Base-by-base conservation (phyloP, 2,113 vertebrate genomes). In the Mesitornis unicolor region DNA sequence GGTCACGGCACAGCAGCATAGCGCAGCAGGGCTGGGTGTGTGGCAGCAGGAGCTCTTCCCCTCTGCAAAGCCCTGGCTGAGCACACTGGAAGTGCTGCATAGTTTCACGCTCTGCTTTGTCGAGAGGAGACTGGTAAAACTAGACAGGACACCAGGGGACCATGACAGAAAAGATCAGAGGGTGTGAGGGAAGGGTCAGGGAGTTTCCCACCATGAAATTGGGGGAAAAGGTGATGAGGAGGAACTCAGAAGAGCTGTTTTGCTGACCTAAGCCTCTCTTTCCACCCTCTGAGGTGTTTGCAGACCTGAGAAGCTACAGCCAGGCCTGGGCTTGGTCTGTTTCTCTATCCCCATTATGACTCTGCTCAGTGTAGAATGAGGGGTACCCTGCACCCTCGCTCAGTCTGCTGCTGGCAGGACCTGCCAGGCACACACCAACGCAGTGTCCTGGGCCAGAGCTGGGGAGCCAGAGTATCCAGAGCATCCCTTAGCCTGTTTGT, bases 361-460 rank as follows among this genome's bases (percentile, higher is more conserved):
- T 48, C n/a, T 74, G 45, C 20, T 40, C 3, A 2, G 5, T 53
- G 36, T 16, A 69, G 76, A 80, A 36, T 21, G 54, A 59, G 16
- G 4, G n/a, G 59, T 60, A 22, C 16, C 13, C 35, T 85, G 21
- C 1, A 1, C 7, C 31, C 57, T 54, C 0, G 0, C n/a, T 53
- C 5, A 1, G 6, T 64, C 38, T 60, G 29, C 60, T 63, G 51
- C 35, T 8, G 64, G 24, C 26, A 74, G 64, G 43, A 25, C 42
- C 59, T 65, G 69, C 81, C 16, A 1, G 53, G 43, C 35, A 28
- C 6, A 3, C 4, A 5, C 31, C 63, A 87, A 6, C 25, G 16
- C 18, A 1, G 0, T 36, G 31, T 73, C 77, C 24, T 53, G 19
- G 9, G 9, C 51, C 56, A 47, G 35, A 67, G 45, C 68, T 33